Percentiles rank a stretch among this genome's conserved stretches.
These are phyloP conservation scores for Patiria miniata DNA, from an alignment of 35 echinoderm and acorn worm genomes.

Conservation along the genomic window DNA sequence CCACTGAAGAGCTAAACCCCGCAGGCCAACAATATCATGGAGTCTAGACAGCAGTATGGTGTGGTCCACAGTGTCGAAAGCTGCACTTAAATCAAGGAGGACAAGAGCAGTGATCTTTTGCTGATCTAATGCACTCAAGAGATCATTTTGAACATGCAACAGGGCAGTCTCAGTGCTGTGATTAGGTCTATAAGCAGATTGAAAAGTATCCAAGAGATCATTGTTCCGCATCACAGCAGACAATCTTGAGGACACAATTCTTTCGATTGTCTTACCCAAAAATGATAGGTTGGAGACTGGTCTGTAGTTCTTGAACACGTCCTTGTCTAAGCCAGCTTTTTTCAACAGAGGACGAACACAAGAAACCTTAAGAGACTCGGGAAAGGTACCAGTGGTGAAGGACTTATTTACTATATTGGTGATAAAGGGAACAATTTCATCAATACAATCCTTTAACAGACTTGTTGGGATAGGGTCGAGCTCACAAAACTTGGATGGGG, in stretches of 20 bases:
- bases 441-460: slow-evolving; percentile 46
- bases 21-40: slow-evolving; percentile 16
- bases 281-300: slow-evolving; percentile 36
- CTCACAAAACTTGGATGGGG: slow-evolving; percentile 33
- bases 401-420: neutral
- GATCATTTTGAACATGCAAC: slow-evolving; percentile 13
- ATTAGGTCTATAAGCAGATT: slow-evolving; percentile 19
- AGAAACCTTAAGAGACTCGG: neutral
- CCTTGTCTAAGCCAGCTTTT: too few species aligned
- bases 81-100: slow-evolving; percentile 52
- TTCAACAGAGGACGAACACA: too few species aligned
- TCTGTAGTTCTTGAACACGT: slow-evolving; percentile 9
- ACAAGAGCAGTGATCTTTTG: slow-evolving; percentile 17
- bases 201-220: neutral
- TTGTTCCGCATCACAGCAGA: neutral
- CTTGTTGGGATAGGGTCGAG: slow-evolving; percentile 43
- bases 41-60: slow-evolving; percentile 45
- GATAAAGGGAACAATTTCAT: slow-evolving; percentile 39
- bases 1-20: slow-evolving; percentile 18
- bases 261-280: slow-evolving; percentile 24
- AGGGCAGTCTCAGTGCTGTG: slow-evolving; percentile 56
- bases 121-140: slow-evolving; percentile 32
- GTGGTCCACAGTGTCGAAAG: slow-evolving; percentile 44
- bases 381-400: neutral
- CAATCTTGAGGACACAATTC: slow-evolving; percentile 34